These are phyloP conservation scores for Calypte anna DNA, from an alignment of 2,113 vertebrate genomes.

Conservation along the genomic window DNA sequence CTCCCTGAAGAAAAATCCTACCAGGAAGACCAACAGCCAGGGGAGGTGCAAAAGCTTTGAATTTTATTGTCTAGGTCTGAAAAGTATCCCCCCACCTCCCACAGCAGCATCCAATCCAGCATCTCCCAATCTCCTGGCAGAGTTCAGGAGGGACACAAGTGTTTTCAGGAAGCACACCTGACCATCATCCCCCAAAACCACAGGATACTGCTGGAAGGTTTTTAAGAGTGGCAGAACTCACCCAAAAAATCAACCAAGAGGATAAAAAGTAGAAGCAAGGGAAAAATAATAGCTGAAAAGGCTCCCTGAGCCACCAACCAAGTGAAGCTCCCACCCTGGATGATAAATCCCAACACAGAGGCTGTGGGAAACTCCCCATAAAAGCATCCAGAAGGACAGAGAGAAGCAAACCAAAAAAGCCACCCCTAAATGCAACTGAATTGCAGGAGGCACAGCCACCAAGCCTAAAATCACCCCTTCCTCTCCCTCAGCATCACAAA, in stretches of 20 bases:
- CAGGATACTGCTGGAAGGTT: neutral
- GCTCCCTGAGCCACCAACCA: neutral
- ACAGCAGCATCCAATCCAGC: neutral
- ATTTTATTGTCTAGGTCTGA: neutral
- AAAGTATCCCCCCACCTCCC: neutral
- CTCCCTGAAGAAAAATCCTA: neutral
- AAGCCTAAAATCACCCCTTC: neutral
- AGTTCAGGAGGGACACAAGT: neutral
- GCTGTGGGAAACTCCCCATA: neutral
- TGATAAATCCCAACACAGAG: neutral
- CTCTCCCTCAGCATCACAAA: rapidly evolving
- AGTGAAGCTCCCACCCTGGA: neutral
- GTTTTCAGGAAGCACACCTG: neutral
- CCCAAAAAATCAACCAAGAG: neutral
- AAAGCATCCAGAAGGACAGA: neutral
- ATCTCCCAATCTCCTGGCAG: neutral
- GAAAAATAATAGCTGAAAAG: neutral
- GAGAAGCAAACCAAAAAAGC: neutral
- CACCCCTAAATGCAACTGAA: neutral
- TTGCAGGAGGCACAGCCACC: neutral
- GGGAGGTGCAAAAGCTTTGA: neutral
- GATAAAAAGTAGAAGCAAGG: neutral
- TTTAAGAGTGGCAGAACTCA: neutral
- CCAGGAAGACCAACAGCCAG: neutral
- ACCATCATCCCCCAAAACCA: neutral